Evolutionary conservation across 2,113 vertebrate species (phyloP), one percentile per base, ranked within the genome.

Genomic region (Albula goreensis): DNA sequence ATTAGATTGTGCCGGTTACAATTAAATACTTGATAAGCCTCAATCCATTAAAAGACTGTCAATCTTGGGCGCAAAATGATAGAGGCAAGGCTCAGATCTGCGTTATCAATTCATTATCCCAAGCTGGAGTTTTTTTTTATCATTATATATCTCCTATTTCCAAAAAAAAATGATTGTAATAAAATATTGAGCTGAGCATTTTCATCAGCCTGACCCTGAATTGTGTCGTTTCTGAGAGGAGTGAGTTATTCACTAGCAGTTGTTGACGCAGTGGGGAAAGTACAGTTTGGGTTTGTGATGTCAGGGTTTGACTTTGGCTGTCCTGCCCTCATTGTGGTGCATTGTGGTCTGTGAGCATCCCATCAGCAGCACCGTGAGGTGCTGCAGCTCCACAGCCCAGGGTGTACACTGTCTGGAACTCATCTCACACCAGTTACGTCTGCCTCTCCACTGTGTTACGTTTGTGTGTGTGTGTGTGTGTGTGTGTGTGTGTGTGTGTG

Each of bases 11-110:
- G 84, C 88, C 83, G 74, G 85, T 89, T 89, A 91, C 89, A 93
- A 90, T 93, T 89, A 93, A 91, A 92, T 88, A 88, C 83, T 86
- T 88, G 91, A 91, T 92, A 91, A 90, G 90, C 86, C 86, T 84
- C 74, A 77, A 90, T 91, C 86, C 89, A 89, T 92, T 92, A 91
- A 87, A 88, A 83, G 70, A 79, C 88, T 89, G 90, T 91, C 90
- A 88, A 86, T 89, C 84, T 56, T 25, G 11, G 80, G 50, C 81
- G 10, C 52, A 63, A 79, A 56, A 80, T 74, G 74, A 31, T 77
- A 86, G 78, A 74, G n/a, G 79, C 51, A 48, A 77, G 88, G 88
- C 87, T 74, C 77, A 70, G 83, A 83, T 10, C 86, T 49, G 78
- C 81, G 49, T 53, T 51, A 53, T 49, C 84, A 22, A 83, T 79